phyloP scores from a whole-genome alignment of 2,797 vertebrate species.

The Petrocephalus schoutedeni region DNA sequence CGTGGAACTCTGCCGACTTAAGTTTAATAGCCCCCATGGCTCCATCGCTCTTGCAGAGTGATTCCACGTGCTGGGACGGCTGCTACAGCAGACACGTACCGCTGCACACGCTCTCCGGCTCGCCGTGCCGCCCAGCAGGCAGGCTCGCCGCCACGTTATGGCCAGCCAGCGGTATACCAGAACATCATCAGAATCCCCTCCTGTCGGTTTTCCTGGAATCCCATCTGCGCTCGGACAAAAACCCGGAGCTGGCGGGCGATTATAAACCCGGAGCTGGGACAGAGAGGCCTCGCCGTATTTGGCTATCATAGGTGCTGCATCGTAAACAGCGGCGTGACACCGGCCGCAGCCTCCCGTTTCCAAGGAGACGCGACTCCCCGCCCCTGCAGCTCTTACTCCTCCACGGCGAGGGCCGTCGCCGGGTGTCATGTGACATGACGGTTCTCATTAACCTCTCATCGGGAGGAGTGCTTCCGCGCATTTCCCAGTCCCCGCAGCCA shows the following conservation, averaged over 20 bases:
- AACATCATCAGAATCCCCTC: constrained; percentile 21
- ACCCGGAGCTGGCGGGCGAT: neutral
- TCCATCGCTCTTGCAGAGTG: neutral
- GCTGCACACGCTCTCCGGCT: neutral
- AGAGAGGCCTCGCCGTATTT: constrained; percentile 22
- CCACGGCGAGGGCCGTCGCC: constrained; percentile 21
- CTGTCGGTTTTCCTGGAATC: constrained; percentile 13
- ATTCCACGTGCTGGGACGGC: neutral
- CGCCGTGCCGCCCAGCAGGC: neutral
- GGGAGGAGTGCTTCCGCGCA: neutral
- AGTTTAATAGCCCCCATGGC: neutral
- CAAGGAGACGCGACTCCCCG: constrained; percentile 30
- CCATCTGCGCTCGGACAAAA: neutral
- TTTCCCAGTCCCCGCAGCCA: constrained; percentile 1
- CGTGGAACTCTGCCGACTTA: neutral
- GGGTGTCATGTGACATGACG: constrained; percentile 31
- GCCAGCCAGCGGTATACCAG: neutral
- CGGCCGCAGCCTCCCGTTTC: constrained; percentile 30
- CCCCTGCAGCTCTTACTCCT: constrained; percentile 27
- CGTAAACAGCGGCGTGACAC: constrained; percentile 14
- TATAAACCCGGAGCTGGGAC: constrained; percentile 2
- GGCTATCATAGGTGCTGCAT: constrained; percentile 6
- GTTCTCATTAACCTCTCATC: constrained; percentile 33
- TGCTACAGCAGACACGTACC: neutral
- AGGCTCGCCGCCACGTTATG: neutral